Conservation (phyloP, 2,888 invertebrate genomes). For the Stomorhina lunata region DNA sequence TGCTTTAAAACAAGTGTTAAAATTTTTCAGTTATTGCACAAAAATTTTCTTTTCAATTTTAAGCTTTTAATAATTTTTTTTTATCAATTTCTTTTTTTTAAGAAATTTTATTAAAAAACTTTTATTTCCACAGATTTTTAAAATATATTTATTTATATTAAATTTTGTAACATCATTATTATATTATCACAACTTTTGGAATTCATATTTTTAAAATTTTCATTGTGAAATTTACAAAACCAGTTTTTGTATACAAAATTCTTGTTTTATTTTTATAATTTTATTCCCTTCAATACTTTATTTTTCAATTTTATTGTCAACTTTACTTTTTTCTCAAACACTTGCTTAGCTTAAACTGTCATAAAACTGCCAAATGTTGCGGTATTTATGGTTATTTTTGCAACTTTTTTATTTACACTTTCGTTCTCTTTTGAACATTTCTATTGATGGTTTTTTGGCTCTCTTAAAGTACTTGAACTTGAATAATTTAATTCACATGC, state of each 20-base stretch:
- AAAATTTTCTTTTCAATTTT: too few species aligned
- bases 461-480: constrained; percentile 56
- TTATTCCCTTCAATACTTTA: constrained; percentile 7
- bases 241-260: not conserved
- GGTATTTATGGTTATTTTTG: constrained; percentile 67
- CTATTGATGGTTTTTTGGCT: not conserved
- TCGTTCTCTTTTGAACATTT: constrained; percentile 8
- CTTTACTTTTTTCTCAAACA: constrained; percentile 7
- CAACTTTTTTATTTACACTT: constrained; percentile 12
- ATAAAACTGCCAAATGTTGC: constrained; percentile 58
- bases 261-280: not conserved
- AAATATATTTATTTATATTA: too few species aligned
- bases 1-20: not conserved
- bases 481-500: not conserved
- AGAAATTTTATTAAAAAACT: too few species aligned
- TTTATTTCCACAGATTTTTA: too few species aligned
- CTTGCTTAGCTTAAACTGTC: constrained; percentile 66
- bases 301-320: not conserved
- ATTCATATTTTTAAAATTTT: not conserved
- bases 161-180: too few species aligned
- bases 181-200: too few species aligned
- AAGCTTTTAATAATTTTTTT: too few species aligned
- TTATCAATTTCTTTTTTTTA: too few species aligned
- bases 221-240: not conserved
- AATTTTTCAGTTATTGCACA: too few species aligned